A percentile compares a stretch with the other conserved stretches of the same genome.
Evolutionary conservation across 2,113 vertebrate genomes (phyloP).

Genomic region (Saccopteryx bilineata): DNA sequence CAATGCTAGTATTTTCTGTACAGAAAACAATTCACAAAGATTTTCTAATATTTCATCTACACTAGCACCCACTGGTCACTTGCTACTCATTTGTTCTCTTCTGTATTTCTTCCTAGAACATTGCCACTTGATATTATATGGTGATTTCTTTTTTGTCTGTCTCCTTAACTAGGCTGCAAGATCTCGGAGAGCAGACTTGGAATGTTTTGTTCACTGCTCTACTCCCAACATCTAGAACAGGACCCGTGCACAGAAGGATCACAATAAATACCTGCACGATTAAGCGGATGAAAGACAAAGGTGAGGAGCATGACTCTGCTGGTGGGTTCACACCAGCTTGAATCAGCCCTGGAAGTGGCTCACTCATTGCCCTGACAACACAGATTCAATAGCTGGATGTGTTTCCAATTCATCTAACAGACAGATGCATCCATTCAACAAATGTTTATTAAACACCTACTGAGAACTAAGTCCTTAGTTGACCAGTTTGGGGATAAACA

Average conservation of each 20-base stretch:
- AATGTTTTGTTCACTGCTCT: not conserved
- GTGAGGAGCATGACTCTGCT: not conserved
- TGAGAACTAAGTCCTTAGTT: not conserved
- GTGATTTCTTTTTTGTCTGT: not conserved
- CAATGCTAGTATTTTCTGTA: not conserved
- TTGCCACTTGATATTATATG: rapidly evolving
- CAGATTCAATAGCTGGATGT: not conserved
- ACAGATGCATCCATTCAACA: not conserved
- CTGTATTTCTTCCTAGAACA: not conserved
- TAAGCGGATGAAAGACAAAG: not conserved
- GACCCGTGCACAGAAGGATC: not conserved
- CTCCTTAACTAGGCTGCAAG: not conserved
- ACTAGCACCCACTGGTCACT: not conserved
- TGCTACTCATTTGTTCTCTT: not conserved
- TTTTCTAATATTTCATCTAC: not conserved
- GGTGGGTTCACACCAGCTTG: not conserved
- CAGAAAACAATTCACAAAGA: not conserved
- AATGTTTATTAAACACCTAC: not conserved
- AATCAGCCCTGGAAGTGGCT: not conserved
- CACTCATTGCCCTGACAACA: not conserved
- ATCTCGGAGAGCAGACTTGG: not conserved
- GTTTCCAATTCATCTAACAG: not conserved
- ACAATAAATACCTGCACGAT: not conserved
- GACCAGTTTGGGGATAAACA: not conserved
- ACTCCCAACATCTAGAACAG: not conserved